These are phyloP conservation scores for Huso huso DNA, from an alignment of 2,797 vertebrate species.

Conservation along the genomic window DNA sequence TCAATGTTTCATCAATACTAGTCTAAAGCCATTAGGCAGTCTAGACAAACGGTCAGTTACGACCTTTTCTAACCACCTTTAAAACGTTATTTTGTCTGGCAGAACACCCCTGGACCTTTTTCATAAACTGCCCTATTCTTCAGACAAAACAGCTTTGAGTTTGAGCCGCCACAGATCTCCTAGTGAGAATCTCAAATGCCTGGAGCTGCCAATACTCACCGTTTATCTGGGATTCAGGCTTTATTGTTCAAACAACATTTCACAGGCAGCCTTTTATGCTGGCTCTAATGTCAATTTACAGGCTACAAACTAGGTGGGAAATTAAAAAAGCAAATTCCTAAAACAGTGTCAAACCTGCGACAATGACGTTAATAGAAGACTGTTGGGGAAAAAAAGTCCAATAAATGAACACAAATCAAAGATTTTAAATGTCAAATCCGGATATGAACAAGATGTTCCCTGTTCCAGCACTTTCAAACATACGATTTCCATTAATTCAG, in stretches of 20 bases:
- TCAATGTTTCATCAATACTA: conserved; percentile 58
- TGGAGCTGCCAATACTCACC: not conserved
- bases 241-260: conserved; percentile 9
- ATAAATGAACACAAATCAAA: not conserved
- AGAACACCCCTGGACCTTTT: conserved; percentile 42
- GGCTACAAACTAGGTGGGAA: not conserved
- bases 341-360: not conserved
- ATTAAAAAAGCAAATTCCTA: not conserved
- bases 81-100: conserved; percentile 51
- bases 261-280: not conserved
- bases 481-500: not conserved
- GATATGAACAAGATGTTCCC: too few relatives aligned
- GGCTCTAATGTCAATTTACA: conserved; percentile 1
- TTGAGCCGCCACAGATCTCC: not conserved
- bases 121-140: conserved; percentile 39
- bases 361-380: not conserved
- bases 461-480: not conserved
- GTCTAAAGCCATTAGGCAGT: conserved; percentile 56
- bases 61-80: conserved; percentile 39
- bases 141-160: conserved; percentile 8
- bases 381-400: conserved; percentile 1
- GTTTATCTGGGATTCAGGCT: conserved; percentile 1
- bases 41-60: conserved; percentile 55
- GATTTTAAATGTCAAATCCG: too few relatives aligned
- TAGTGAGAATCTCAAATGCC: conserved; percentile 1